phyloP scores from a whole-genome alignment of 2,888 invertebrate genomes.

The Pegoplata infirma region DNA sequence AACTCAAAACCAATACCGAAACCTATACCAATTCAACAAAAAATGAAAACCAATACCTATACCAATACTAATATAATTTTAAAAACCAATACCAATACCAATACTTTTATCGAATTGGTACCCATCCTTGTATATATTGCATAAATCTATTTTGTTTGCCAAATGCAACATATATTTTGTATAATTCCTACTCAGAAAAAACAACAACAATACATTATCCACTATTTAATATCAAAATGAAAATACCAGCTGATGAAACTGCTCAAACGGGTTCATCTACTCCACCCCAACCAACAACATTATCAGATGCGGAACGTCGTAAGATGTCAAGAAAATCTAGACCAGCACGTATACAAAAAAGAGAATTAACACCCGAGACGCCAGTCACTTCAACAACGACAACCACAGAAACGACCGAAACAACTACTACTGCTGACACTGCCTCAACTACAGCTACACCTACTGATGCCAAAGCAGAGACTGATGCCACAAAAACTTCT shows the following conservation, averaged over 20 bases:
- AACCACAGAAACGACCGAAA: neutral
- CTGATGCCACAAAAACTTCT: neutral
- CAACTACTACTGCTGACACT: conserved; percentile 79
- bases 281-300: conserved; percentile 67
- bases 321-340: conserved; percentile 74
- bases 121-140: conserved; percentile 22
- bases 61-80: no score
- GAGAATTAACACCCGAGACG: conserved; percentile 57
- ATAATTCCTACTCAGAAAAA: conserved; percentile 70
- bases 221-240: conserved; percentile 88
- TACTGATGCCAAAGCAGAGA: neutral
- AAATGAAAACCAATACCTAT: no score
- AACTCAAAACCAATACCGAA: no score
- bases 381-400: conserved; percentile 29
- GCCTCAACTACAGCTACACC: neutral
- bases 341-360: conserved; percentile 77
- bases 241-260: conserved; percentile 87
- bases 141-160: no score
- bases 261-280: conserved; percentile 45
- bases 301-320: conserved; percentile 81
- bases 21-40: no score
- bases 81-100: no score
- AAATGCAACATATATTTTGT: conserved; percentile 54
- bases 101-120: no score
- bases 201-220: conserved; percentile 90